Base-by-base conservation (phyloP, 2,888 invertebrate species). In the Harmothoe impar region DNA sequence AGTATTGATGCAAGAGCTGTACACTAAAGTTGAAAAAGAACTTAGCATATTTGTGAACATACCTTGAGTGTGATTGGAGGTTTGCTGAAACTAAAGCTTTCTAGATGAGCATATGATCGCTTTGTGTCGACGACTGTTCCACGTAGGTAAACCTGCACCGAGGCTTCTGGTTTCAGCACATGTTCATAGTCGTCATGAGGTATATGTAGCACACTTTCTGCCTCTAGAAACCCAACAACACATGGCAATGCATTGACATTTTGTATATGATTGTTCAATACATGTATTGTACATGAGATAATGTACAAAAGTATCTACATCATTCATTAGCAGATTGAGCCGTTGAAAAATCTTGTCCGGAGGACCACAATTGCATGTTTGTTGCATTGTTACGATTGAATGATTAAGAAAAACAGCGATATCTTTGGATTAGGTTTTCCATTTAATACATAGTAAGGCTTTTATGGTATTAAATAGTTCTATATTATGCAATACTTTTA, bases 41-140 rank as follows among this genome's bases (percentile, higher is more conserved):
- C 43, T 43, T 43, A 43, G 3, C 10, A 43, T 10, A 43, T 43
- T 43, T 43, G 10, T 7, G 43, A 43, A 43, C 43, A 43, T 78
- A 95, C 95, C 93, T 94, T 93, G n/a, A 95, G 92, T 56, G 94
- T 94, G 88, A 95, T 92, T 52, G 94, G 93, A 0, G 95, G 95
- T 89, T 94, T 94, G 56, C 94, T 94, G 43, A 95, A 92, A 92
- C 93, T 93, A 89, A 94, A 92, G n/a, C 93, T 93, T 78, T 95
- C 94, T 81, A 93, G 91, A 0, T 92, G 92, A 20, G 94, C 93
- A 90, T 93, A 95, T 33, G 93, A 91, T 90, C 95, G 94, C 0
- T 92, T 93, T 0, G 95, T 95, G 89, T 95, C 95, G 43, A 93
- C 93, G 0, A 95, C 95, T 1, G 91, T 93, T 23, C 94, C 95